Evolutionary conservation across 2,888 invertebrate genomes (phyloP).

Genomic region (Eupithecia centaureata): DNA sequence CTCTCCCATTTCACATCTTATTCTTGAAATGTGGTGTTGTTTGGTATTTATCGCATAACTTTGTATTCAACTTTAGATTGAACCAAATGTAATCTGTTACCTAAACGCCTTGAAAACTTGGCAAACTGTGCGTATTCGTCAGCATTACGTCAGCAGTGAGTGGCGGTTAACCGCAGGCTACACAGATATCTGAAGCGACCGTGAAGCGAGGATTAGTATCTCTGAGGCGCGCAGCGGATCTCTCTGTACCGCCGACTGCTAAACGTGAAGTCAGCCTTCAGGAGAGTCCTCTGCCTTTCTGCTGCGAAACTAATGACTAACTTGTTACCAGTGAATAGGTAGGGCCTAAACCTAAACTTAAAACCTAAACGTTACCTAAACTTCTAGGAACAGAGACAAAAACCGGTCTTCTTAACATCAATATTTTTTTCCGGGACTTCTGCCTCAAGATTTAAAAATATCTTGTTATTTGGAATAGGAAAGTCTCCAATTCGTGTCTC

Average conservation of each 20-base stretch:
- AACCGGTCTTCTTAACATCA: too few relatives aligned
- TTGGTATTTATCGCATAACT: neutral
- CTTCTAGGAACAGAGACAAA: too few relatives aligned
- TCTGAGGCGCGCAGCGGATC: neutral
- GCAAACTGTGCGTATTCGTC: too few relatives aligned
- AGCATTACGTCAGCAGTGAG: neutral
- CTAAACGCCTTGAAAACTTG: neutral
- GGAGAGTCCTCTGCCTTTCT: neutral
- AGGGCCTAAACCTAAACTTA: too few relatives aligned
- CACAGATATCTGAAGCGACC: neutral
- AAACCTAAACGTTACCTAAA: too few relatives aligned
- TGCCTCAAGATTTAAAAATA: too few relatives aligned
- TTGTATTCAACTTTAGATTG: neutral
- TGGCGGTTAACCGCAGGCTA: neutral
- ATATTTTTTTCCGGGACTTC: too few relatives aligned
- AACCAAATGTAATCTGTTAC: neutral
- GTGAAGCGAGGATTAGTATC: neutral
- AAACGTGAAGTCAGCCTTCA: neutral
- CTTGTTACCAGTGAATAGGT: too few relatives aligned
- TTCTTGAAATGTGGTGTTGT: neutral
- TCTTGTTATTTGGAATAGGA: too few relatives aligned
- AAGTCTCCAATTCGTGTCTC: too few relatives aligned
- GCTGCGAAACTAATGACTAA: neutral
- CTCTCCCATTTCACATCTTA: too few relatives aligned
- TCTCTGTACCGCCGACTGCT: neutral